Evolutionary conservation across 2,797 vertebrate genomes (phyloP).

Genomic region (Bufotes viridis): DNA sequence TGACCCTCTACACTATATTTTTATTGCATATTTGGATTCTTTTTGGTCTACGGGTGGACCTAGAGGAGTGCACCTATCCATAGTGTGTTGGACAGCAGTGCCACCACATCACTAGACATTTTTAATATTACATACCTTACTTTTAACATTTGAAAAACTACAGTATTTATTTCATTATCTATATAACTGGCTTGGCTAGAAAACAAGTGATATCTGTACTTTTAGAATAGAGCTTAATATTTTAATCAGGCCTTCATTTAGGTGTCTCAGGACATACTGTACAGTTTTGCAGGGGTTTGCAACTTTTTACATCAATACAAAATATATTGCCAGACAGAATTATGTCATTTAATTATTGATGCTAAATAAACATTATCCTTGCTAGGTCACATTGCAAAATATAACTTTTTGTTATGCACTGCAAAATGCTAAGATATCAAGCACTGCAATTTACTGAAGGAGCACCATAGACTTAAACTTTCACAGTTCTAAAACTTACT

Average conservation of each 20-base stretch:
- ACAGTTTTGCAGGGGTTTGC: background rate
- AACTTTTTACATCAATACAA: background rate
- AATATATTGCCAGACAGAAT: background rate
- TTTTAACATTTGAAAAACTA: background rate
- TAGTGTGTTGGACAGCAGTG: too few species aligned
- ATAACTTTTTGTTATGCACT: background rate
- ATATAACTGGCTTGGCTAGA: background rate
- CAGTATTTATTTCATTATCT: background rate
- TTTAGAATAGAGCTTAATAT: background rate
- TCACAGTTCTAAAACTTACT: conserved; percentile 9
- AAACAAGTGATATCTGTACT: background rate
- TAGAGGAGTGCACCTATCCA: too few species aligned
- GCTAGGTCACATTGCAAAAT: background rate
- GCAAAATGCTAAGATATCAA: background rate
- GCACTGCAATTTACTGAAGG: background rate
- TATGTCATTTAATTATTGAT: conserved; percentile 14
- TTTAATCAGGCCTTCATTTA: background rate
- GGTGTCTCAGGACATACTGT: background rate
- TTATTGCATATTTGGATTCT: too few species aligned
- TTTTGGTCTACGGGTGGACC: too few species aligned
- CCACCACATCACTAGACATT: too few species aligned
- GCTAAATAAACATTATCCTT: conserved; percentile 2
- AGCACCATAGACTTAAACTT: background rate
- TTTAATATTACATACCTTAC: background rate
- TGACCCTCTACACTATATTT: too few species aligned